Conservation (phyloP, 2,113 vertebrate species). For the Ceyx melanurus region DNA sequence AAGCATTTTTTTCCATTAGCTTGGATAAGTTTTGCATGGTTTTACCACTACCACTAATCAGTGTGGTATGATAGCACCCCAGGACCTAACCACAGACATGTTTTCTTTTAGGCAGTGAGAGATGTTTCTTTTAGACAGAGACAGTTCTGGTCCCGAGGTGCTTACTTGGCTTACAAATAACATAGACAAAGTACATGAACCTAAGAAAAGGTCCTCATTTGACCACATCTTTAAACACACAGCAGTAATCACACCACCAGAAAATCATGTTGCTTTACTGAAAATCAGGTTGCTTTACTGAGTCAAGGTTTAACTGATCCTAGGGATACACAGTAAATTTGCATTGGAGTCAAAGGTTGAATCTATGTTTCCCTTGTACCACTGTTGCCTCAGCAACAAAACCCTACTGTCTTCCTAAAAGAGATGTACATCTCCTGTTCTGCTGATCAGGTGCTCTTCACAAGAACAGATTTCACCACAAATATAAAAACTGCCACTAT, state of each 20-base stretch:
- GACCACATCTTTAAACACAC: background rate
- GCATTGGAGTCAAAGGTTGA: background rate
- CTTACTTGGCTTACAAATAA: background rate
- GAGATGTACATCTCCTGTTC: background rate
- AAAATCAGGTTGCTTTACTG: background rate
- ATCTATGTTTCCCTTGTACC: background rate
- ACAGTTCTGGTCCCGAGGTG: background rate
- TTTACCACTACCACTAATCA: background rate
- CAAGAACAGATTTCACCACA: slow-evolving; percentile 11
- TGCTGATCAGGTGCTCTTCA: slow-evolving; percentile 1
- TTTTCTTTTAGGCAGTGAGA: background rate
- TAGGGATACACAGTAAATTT: background rate
- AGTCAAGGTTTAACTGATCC: background rate
- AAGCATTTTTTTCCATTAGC: background rate
- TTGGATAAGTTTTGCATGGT: background rate
- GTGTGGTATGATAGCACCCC: background rate
- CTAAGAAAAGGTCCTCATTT: background rate
- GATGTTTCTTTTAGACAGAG: background rate
- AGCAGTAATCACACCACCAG: background rate
- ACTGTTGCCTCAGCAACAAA: slow-evolving; percentile 41
- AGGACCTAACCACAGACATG: background rate
- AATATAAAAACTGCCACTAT: slow-evolving; percentile 8
- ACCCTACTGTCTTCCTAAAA: background rate
- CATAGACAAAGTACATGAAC: background rate
- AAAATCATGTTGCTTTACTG: background rate